phyloP scores from a whole-genome alignment of 1,140 invertebrate species.

The Bombyx mori region DNA sequence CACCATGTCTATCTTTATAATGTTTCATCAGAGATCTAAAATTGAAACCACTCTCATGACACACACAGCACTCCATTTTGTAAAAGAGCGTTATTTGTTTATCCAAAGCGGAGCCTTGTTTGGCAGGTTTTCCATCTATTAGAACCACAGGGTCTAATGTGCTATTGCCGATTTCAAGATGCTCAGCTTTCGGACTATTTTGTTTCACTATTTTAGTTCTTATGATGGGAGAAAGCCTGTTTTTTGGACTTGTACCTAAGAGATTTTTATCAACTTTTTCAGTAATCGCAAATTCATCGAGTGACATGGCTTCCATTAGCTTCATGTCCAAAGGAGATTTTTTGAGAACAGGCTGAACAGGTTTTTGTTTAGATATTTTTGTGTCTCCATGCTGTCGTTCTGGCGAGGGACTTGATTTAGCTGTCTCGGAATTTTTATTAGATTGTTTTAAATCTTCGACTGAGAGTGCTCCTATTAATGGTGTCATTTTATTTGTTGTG shows the following conservation, averaged over 20 bases:
- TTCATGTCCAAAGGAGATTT: constrained; percentile 44
- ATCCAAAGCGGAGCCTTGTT: constrained; percentile 49
- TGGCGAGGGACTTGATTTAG: constrained; percentile 11
- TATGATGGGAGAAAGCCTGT: constrained; percentile 13
- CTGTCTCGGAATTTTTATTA: constrained; percentile 21
- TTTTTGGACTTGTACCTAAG: constrained; percentile 23
- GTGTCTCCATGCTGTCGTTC: constrained; percentile 42
- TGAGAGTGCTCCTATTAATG: constrained; percentile 25
- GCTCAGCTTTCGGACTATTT: neutral
- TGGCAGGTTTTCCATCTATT: constrained; percentile 52
- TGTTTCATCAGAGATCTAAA: constrained; percentile 60
- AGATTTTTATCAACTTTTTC: constrained; percentile 52
- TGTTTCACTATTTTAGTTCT: constrained; percentile 11
- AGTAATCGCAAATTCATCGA: constrained; percentile 51
- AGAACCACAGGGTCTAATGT: constrained; percentile 46
- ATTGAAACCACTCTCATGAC: constrained; percentile 51
- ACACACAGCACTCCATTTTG: constrained; percentile 65
- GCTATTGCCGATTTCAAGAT: constrained; percentile 18
- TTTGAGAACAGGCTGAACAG: constrained; percentile 20
- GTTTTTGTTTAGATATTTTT: constrained; percentile 24
- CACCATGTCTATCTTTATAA: constrained; percentile 60
- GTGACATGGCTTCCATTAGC: constrained; percentile 53
- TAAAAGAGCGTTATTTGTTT: constrained; percentile 61
- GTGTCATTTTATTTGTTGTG: constrained; percentile 29
- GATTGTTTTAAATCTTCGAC: constrained; percentile 19